phyloP scores from a whole-genome alignment of 2,888 invertebrate genomes.

The Apotomis capreana region DNA sequence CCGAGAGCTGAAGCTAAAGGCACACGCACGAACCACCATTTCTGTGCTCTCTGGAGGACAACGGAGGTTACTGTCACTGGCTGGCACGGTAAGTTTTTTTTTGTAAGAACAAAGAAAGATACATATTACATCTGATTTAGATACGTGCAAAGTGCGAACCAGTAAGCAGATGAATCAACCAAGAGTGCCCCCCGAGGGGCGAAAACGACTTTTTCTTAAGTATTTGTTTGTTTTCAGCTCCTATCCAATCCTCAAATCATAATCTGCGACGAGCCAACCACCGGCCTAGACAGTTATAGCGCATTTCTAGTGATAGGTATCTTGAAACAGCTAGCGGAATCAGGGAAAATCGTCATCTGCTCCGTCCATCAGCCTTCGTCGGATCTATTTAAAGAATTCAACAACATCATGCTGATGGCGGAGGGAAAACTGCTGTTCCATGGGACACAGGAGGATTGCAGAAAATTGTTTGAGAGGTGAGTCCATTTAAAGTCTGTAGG shows the following conservation, averaged over 20 bases:
- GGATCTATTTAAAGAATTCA: slow-evolving; percentile 91
- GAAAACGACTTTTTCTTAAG: not conserved
- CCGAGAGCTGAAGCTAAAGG: slow-evolving; percentile 86
- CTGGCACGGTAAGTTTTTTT: slow-evolving; percentile 92
- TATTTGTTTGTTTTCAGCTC: slow-evolving; percentile 77
- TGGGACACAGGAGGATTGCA: slow-evolving; percentile 87
- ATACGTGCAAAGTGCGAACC: too few relatives aligned
- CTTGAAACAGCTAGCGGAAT: slow-evolving; percentile 83
- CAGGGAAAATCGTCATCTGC: slow-evolving; percentile 90
- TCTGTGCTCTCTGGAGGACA: slow-evolving; percentile 94
- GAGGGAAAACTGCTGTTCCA: slow-evolving; percentile 90
- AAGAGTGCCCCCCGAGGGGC: too few relatives aligned
- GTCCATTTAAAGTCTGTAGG: slow-evolving; percentile 22
- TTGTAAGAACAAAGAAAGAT: too few relatives aligned
- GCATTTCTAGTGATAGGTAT: slow-evolving; percentile 90
- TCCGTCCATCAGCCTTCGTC: slow-evolving; percentile 96
- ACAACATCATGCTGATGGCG: slow-evolving; percentile 88
- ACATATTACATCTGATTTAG: not conserved
- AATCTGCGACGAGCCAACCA: slow-evolving; percentile 97
- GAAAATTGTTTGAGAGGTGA: slow-evolving; percentile 86
- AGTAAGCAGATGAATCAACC: too few relatives aligned
- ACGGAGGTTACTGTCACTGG: slow-evolving; percentile 91
- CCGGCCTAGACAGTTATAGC: slow-evolving; percentile 95
- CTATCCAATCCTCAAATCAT: slow-evolving; percentile 93
- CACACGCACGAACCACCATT: slow-evolving; percentile 86